phyloP scores from a whole-genome alignment of 2,797 vertebrate species.

The Poecilia gillii region DNA sequence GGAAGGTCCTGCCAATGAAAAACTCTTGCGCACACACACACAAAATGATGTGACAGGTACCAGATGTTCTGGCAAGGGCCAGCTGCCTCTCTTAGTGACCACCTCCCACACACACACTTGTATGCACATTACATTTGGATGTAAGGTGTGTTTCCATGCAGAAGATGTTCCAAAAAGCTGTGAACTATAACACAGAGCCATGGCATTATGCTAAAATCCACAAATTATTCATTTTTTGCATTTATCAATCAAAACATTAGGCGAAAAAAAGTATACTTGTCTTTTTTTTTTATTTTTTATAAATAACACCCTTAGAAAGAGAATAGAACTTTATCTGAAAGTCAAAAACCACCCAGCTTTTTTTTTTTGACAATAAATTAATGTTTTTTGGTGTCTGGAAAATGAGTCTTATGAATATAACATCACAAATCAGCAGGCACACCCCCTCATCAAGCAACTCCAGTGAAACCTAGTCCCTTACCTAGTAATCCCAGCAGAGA shows the following conservation, averaged over 20 bases:
- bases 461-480: no score
- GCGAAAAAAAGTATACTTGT: neutral
- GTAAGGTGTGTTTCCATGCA: constrained; percentile 14
- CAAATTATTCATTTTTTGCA: neutral
- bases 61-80: constrained; percentile 72
- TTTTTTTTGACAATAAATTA: no score
- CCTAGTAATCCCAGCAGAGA: no score
- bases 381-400: no score
- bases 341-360: no score
- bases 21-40: constrained; percentile 33
- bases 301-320: neutral
- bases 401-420: no score
- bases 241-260: neutral
- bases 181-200: constrained; percentile 8
- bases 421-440: no score
- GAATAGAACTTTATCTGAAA: neutral
- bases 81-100: constrained; percentile 48
- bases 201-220: constrained; percentile 7
- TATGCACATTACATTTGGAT: constrained; percentile 21
- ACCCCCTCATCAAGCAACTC: no score
- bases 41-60: constrained; percentile 65
- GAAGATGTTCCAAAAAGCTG: constrained; percentile 18
- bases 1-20: constrained; percentile 55
- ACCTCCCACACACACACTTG: neutral
- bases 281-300: neutral